Conservation (phyloP, 2,888 invertebrate genomes). For the Aspidiotus destructor region DNA sequence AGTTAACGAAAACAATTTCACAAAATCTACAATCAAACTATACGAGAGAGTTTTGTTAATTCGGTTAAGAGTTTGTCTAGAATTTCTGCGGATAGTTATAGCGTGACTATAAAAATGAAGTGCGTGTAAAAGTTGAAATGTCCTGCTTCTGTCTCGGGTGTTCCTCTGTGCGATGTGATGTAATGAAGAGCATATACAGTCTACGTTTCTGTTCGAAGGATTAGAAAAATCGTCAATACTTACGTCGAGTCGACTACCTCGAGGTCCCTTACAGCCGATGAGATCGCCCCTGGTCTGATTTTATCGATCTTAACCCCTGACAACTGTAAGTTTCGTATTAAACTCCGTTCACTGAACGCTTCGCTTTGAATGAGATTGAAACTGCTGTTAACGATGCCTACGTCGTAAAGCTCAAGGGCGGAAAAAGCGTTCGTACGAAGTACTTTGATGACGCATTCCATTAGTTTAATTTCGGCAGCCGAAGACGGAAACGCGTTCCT, state of each 20-base stretch:
- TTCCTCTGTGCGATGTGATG: too few relatives aligned
- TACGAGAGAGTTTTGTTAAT: too few relatives aligned
- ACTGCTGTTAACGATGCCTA: constrained; percentile 53
- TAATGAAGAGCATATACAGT: too few relatives aligned
- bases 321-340: constrained; percentile 53
- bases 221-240: constrained; percentile 20
- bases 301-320: constrained; percentile 50
- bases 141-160: too few relatives aligned
- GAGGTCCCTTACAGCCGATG: constrained; percentile 54
- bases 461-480: constrained; percentile 44
- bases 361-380: constrained; percentile 52
- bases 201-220: too few relatives aligned
- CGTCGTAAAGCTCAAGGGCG: constrained; percentile 54
- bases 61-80: too few relatives aligned
- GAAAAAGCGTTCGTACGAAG: constrained; percentile 57
- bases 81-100: too few relatives aligned
- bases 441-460: constrained; percentile 48
- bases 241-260: constrained; percentile 52
- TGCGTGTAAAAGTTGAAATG: too few relatives aligned
- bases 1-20: too few relatives aligned
- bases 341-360: constrained; percentile 54
- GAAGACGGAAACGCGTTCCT: constrained; percentile 55
- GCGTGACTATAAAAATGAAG: too few relatives aligned
- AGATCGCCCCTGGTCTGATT: constrained; percentile 51
- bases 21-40: too few relatives aligned